Conservation (phyloP, 2,797 vertebrate species). For the Phaenicophaeus curvirostris region DNA sequence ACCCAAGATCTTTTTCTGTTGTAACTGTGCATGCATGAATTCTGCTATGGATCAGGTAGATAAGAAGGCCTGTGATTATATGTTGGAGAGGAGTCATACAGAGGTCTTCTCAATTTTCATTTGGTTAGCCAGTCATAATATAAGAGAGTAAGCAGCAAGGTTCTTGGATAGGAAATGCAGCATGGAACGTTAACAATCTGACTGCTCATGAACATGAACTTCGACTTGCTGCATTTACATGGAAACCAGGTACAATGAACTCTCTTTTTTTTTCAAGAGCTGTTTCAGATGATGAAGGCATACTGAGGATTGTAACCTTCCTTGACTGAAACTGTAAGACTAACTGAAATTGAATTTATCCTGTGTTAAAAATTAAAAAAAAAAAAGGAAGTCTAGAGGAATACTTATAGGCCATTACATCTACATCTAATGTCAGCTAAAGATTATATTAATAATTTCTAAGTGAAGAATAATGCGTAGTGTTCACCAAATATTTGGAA, state of each 20-base stretch:
- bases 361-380: neutral
- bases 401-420: neutral
- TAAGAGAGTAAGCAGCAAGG: neutral
- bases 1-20: neutral
- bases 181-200: neutral
- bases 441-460: neutral
- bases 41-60: neutral
- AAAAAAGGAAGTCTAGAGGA: neutral
- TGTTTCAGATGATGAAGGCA: neutral
- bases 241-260: neutral
- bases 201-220: neutral
- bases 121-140: neutral
- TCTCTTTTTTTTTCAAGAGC: neutral
- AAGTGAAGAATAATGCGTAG: neutral
- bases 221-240: neutral
- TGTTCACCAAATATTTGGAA: slow-evolving; percentile 8
- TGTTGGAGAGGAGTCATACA: neutral
- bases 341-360: neutral
- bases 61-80: neutral
- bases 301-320: neutral
- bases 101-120: neutral
- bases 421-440: neutral
- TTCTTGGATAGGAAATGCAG: neutral
- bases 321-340: neutral
- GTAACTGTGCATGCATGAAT: neutral